Evolutionary conservation across 2,797 vertebrate genomes (phyloP), one percentile per base, ranked within the genome.

Genomic region (Xiphorhynchus erythropygius): DNA sequence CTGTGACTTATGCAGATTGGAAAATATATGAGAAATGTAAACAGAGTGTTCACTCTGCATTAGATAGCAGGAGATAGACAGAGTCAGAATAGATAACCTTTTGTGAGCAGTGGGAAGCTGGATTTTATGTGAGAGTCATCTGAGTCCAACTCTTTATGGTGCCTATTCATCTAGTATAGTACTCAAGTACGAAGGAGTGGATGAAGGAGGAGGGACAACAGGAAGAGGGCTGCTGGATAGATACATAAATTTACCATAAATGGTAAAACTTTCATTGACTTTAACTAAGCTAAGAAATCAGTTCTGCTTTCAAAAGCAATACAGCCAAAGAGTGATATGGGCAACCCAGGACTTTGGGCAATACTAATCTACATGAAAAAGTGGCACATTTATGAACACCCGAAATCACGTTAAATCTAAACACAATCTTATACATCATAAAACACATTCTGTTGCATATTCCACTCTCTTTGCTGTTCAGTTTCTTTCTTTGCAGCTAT

Each of bases 41-140:
- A 94, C 95, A 95, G 94, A 97, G 93, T 88, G 93, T 96, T 97
- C 95, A 93, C 80, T 76, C 95, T 93, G 95, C 95, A 96, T 97
- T 96, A 95, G 97, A 97, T 97, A 98, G 95, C 92, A 96, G 94
- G 90, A 90, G 96, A 96, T 97, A 96, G 32, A 92, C 93, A 90
- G 94, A 95, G 96, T 94, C 84, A 22, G 95, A 95, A 91, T 33
- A 96, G 96, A 97, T 96, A 97, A 96, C 93, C 93, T 97, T 97
- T 86, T 80, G 92, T 94, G 94, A 94, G 76, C 64, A 77, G 85
- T 96, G 94, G 95, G 93, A 97, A 97, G 92, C 95, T 95, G 95
- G 97, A 96, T 96, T 97, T 98, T 97, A 97, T 97, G 94, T 93
- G 93, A 97, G 94, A 94, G 77, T 94, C 96, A 82, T 91, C 86